Conservation (phyloP, 2,797 vertebrate species). For the Dendrocincla tyrannina region DNA sequence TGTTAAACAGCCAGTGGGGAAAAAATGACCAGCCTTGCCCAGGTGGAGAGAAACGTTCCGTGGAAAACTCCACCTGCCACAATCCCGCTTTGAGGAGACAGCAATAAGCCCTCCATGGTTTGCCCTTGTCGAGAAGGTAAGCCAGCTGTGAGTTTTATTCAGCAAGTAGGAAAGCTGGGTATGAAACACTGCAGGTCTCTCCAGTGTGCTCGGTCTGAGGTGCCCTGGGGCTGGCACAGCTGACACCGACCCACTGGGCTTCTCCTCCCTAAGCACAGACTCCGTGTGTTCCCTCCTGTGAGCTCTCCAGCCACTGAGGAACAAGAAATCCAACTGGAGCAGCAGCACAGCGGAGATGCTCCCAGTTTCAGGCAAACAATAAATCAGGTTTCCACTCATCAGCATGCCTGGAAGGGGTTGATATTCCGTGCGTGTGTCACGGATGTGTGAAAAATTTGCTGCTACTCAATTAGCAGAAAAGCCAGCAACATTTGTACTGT, state of each 20-base stretch:
- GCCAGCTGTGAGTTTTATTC: not conserved
- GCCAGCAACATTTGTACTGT: not conserved
- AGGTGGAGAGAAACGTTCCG: not conserved
- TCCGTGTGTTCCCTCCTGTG: not conserved
- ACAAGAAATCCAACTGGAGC: not conserved
- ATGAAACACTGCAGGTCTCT: not conserved
- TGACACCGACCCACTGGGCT: fast-evolving
- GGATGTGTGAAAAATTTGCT: not conserved
- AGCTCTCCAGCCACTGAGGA: not conserved
- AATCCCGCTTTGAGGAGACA: not conserved
- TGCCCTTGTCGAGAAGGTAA: not conserved
- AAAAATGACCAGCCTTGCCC: not conserved
- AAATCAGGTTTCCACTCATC: not conserved
- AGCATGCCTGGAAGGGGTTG: not conserved
- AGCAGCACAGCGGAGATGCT: not conserved
- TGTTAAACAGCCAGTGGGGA: not conserved
- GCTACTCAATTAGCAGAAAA: not conserved
- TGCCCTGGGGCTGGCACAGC: not conserved
- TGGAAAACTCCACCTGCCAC: not conserved
- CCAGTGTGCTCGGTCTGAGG: not conserved
- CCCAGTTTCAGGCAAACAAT: not conserved
- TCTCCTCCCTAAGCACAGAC: not conserved
- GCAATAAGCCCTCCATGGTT: not conserved
- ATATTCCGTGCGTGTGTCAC: not conserved
- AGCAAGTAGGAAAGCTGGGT: not conserved